A percentile compares a stretch with the other conserved stretches of the same genome.
Conservation (phyloP, 1,140 invertebrate species). For the Orchesella cincta region DNA sequence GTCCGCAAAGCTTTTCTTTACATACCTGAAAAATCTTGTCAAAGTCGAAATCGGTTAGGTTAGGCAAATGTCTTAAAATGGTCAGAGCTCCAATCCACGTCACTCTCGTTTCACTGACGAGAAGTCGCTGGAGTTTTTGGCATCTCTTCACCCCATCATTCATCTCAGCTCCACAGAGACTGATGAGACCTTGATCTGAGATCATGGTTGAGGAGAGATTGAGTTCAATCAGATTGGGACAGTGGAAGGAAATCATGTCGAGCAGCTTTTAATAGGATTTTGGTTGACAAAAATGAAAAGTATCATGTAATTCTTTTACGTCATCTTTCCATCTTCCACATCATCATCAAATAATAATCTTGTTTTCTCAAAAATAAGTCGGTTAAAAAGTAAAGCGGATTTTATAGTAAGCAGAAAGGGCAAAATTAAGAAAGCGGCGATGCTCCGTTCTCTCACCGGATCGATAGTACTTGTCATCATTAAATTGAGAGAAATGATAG, state of each 20-base stretch:
- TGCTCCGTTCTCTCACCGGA: conserved; percentile 49
- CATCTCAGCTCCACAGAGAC: conserved; percentile 46
- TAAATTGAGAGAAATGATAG: conserved; percentile 52
- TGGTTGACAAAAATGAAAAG: too few species aligned
- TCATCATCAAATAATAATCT: too few species aligned
- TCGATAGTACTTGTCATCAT: conserved; percentile 53
- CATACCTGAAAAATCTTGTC: conserved; percentile 54
- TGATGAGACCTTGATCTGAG: conserved; percentile 52
- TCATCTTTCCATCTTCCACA: too few species aligned
- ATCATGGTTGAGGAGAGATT: conserved; percentile 53
- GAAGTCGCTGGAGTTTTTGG: conserved; percentile 51
- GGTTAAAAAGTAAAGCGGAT: too few species aligned
- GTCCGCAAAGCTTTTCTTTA: neutral
- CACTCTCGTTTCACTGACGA: conserved; percentile 52
- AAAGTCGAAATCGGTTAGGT: conserved; percentile 53
- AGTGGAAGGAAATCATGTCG: conserved; percentile 50
- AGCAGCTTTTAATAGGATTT: conserved; percentile 50
- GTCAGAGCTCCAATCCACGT: conserved; percentile 50
- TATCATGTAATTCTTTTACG: too few species aligned
- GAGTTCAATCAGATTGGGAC: conserved; percentile 52
- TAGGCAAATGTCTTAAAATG: conserved; percentile 51
- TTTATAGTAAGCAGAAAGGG: too few species aligned
- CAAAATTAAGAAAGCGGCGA: too few species aligned
- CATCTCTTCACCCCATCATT: conserved; percentile 48
- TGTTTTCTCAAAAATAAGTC: too few species aligned